Conservation (phyloP, 2,797 vertebrate genomes). For the Channa striata region DNA sequence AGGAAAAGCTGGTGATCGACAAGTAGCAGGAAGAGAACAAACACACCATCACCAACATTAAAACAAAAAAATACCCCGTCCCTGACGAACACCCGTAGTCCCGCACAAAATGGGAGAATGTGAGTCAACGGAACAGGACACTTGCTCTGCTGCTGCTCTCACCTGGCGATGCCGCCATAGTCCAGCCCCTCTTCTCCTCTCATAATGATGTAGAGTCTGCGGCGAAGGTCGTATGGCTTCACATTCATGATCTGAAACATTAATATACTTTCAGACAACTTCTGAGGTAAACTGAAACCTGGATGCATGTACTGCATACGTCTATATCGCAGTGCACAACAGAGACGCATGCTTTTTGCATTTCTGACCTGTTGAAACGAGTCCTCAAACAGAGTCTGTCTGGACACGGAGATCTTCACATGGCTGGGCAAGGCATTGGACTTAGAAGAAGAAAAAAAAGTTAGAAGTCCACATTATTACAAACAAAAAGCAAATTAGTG, state of each 20-base stretch:
- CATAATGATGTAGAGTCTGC: conserved; percentile 98
- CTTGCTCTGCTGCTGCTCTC: conserved; percentile 60
- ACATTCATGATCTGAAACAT: conserved; percentile 97
- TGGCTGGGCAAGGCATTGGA: conserved; percentile 97
- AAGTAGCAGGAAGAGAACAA: conserved; percentile 13
- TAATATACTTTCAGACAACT: background rate
- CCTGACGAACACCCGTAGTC: background rate
- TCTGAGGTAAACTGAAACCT: background rate
- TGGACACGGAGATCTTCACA: conserved; percentile 96
- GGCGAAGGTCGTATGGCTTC: conserved; percentile 95
- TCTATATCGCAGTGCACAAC: no score
- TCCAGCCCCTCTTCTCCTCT: conserved; percentile 97
- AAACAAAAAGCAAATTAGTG: background rate
- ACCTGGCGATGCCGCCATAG: conserved; percentile 96
- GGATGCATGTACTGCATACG: background rate
- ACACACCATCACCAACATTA: conserved; percentile 22
- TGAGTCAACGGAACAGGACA: background rate
- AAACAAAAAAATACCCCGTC: background rate
- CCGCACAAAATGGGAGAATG: background rate
- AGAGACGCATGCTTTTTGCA: background rate
- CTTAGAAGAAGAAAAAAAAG: conserved; percentile 71
- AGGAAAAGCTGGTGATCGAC: conserved; percentile 12
- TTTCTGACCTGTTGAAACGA: conserved; percentile 95
- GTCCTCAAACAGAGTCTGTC: conserved; percentile 97
- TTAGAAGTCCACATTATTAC: no score